Evolutionary conservation across 2,888 invertebrate genomes (phyloP), one percentile per base, ranked within the genome.

Genomic region (Helobdella robusta): DNA sequence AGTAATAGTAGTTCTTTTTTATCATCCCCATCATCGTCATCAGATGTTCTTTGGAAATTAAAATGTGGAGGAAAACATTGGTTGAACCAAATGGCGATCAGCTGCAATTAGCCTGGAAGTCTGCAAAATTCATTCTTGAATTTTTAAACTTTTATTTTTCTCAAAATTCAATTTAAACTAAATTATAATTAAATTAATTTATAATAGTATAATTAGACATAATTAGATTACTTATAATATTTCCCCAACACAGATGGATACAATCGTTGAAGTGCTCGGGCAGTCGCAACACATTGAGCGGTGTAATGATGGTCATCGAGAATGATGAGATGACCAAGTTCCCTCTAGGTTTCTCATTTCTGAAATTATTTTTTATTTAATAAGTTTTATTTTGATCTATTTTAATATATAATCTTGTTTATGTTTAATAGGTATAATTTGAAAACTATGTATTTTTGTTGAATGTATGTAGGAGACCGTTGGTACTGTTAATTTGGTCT

Each of bases 31-130:
- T n/a, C n/a, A n/a, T n/a, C n/a, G n/a, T n/a, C n/a, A n/a, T n/a
- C 64, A 77, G 77, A 35, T 78, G 78, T 74, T 76, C 77, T 25
- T 74, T 74, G 64, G 70, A 72, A 34, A 73, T 76, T 54, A 73
- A 73, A 18, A 65, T 72, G 3, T 80, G 76, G 75, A 75, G 73
- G 61, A 75, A 76, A 18, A 78, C 77, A 20, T 73, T 80, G 75
- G 74, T 77, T 36, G 73, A 74, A 70, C 77, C 78, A 34, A 78
- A 77, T 3, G 67, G 72, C 62, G 74, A 76, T 63, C 75, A 76
- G 67, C 71, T 80, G 52, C 79, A 79, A 69, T 75, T 73, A 64
- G 78, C 79, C 15, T 80, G 80, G 80, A 74, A 71, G 77, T 78
- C 34, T n/a, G 30, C 28, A 25, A 30, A n/a, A 28, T 56, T 56